Conservation (phyloP, 2,113 vertebrate genomes). For the Hydrochoerus hydrochaeris region DNA sequence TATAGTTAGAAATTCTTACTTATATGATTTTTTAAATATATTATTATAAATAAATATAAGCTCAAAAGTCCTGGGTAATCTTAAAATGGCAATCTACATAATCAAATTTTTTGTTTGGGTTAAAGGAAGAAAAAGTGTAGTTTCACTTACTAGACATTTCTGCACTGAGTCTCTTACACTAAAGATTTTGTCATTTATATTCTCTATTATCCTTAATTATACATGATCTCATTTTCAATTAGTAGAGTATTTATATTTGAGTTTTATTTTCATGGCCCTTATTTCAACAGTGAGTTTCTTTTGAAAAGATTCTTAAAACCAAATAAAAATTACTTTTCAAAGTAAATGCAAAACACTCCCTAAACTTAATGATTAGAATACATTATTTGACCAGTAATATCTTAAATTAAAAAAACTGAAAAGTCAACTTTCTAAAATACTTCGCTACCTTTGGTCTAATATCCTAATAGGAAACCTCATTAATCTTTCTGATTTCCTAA, state of each 20-base stretch:
- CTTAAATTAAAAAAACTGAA: background rate
- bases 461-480: background rate
- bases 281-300: background rate
- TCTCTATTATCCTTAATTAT: background rate
- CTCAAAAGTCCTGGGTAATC: background rate
- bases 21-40: background rate
- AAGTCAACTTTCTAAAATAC: conserved; percentile 10
- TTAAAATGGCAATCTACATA: background rate
- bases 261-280: background rate
- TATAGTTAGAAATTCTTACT: background rate
- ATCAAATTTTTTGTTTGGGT: background rate
- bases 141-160: background rate
- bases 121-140: background rate
- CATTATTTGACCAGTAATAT: background rate
- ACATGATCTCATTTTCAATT: background rate
- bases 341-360: background rate
- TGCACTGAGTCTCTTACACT: background rate
- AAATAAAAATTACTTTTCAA: background rate
- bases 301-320: background rate
- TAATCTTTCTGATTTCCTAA: background rate
- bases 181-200: background rate
- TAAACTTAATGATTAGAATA: background rate
- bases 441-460: background rate
- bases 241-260: background rate
- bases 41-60: background rate